A percentile compares a stretch with the other conserved stretches of the same genome.
phyloP scores from a whole-genome alignment of 1,140 invertebrate genomes.

The Cataglyphis hispanica region DNA sequence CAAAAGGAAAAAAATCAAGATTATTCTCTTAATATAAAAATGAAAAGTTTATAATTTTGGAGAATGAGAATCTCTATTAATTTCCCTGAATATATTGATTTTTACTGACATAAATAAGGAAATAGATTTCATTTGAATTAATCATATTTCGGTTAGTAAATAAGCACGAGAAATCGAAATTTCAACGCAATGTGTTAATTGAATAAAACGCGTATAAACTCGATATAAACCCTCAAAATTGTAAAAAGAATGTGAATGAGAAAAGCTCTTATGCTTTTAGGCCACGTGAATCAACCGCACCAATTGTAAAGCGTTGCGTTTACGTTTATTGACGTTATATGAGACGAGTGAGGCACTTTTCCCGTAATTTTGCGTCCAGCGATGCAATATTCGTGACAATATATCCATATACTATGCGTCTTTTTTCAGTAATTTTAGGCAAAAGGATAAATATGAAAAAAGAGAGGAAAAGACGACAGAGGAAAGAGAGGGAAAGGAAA shows the following conservation, averaged over 20 bases:
- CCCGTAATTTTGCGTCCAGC: conserved; percentile 13
- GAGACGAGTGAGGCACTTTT: conserved; percentile 37
- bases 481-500: not conserved
- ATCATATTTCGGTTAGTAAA: conserved; percentile 71
- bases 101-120: not conserved
- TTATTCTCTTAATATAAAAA: not conserved
- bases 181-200: conserved; percentile 75
- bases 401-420: not conserved
- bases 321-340: conserved; percentile 51
- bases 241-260: conserved; percentile 75
- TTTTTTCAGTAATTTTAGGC: conserved; percentile 7
- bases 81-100: conserved; percentile 5
- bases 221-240: conserved; percentile 68
- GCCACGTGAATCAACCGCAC: conserved; percentile 83
- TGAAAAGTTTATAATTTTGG: conserved; percentile 12
- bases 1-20: not conserved
- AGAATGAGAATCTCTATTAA: conserved; percentile 7
- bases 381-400: conserved; percentile 32
- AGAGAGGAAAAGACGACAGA: not conserved
- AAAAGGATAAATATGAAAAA: not conserved
- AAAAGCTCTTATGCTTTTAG: conserved; percentile 70
- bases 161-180: conserved; percentile 78
- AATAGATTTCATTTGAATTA: conserved; percentile 46
- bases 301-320: conserved; percentile 81
- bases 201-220: conserved; percentile 73